These are phyloP conservation scores for Heterodera filipjevi DNA, from an alignment of 2,888 invertebrate species.

Conservation along the genomic window DNA sequence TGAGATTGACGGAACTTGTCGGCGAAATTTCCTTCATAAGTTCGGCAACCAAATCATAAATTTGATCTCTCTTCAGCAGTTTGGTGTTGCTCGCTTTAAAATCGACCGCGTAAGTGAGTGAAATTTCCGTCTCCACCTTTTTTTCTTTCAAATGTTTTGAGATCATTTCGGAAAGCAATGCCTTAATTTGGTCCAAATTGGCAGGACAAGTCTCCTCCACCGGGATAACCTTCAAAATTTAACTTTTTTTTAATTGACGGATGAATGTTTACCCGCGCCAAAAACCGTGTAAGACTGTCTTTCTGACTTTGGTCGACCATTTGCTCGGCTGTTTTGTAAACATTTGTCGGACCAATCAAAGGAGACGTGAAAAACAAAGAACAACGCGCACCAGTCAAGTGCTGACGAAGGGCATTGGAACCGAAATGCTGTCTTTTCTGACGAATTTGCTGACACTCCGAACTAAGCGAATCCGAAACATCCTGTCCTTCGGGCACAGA, in stretches of 20 bases:
- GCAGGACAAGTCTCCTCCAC: slow-evolving; percentile 30
- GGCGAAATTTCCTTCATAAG: slow-evolving; percentile 29
- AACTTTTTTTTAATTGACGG: neutral
- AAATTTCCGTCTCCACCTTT: too few relatives aligned
- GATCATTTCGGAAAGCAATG: slow-evolving; percentile 16
- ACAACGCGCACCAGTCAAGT: slow-evolving; percentile 28
- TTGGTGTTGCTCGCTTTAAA: slow-evolving; percentile 33
- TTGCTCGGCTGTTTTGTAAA: slow-evolving; percentile 27
- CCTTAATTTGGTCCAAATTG: slow-evolving; percentile 28
- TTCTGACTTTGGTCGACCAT: slow-evolving; percentile 33
- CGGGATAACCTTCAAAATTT: slow-evolving; percentile 20
- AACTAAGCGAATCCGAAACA: slow-evolving; percentile 27
- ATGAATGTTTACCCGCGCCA: slow-evolving; percentile 20
- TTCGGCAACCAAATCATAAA: slow-evolving; percentile 29
- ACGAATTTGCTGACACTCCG: slow-evolving; percentile 16
- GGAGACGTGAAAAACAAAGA: slow-evolving; percentile 32
- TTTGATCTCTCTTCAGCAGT: slow-evolving; percentile 22
- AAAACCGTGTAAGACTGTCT: slow-evolving; percentile 28
- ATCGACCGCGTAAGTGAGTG: slow-evolving; percentile 33
- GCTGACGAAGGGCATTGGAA: slow-evolving; percentile 17
- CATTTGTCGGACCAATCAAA: slow-evolving; percentile 13
- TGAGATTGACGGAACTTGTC: slow-evolving; percentile 31
- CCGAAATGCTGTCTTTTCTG: neutral
- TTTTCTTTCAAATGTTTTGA: slow-evolving; percentile 9
- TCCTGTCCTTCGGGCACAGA: neutral